phyloP scores from a whole-genome alignment of 2,888 invertebrate species.

The Leptogaster cylindrica region DNA sequence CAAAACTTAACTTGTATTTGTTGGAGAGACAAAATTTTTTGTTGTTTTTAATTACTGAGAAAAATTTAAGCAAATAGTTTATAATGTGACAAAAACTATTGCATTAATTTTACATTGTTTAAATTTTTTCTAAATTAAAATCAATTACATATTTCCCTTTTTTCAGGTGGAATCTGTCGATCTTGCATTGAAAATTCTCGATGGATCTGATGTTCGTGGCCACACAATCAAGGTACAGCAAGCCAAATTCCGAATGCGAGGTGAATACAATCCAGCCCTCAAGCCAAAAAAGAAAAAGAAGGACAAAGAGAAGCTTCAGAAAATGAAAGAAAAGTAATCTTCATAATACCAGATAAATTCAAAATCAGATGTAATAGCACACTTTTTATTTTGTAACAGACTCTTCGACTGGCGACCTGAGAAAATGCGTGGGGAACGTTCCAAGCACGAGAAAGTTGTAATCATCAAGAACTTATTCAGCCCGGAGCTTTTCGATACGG shows the following conservation, averaged over 20 bases:
- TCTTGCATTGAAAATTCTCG: slow-evolving; percentile 87
- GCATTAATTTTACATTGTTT: neutral
- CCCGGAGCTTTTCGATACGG: slow-evolving; percentile 85
- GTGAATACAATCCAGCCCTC: slow-evolving; percentile 87
- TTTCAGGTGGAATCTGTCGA: slow-evolving; percentile 87
- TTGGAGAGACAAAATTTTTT: neutral
- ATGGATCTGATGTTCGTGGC: slow-evolving; percentile 82
- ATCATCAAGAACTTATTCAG: slow-evolving; percentile 94
- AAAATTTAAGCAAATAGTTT: neutral
- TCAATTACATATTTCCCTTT: neutral
- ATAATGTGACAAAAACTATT: neutral
- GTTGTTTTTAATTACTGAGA: neutral
- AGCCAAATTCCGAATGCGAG: slow-evolving; percentile 94
- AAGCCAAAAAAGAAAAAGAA: slow-evolving; percentile 91
- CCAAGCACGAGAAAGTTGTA: slow-evolving; percentile 88
- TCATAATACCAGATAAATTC: neutral
- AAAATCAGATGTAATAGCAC: neutral
- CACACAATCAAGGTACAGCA: slow-evolving; percentile 85
- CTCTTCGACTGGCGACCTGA: slow-evolving; percentile 97
- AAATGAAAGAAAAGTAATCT: slow-evolving; percentile 84
- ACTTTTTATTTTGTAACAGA: slow-evolving; percentile 62
- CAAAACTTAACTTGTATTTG: too few relatives aligned
- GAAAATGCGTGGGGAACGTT: slow-evolving; percentile 82
- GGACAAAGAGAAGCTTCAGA: slow-evolving; percentile 89
- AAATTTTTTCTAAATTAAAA: neutral